Conservation (phyloP, 2,888 invertebrate genomes). For the Latheticus oryzae region DNA sequence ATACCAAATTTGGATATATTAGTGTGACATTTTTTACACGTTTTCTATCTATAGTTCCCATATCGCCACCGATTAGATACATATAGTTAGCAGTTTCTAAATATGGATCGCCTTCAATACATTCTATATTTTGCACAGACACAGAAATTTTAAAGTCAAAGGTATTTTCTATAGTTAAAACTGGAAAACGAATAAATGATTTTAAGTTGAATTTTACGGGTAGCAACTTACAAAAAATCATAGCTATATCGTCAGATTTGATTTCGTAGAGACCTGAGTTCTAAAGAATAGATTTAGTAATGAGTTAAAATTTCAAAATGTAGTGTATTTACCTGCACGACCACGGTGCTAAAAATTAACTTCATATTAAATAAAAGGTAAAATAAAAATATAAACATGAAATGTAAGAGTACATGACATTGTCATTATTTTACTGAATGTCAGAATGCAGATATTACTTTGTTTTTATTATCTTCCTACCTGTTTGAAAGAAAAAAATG, state of each 20-base stretch:
- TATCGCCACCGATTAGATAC: conserved; percentile 61
- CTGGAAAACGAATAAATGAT: conserved; percentile 14
- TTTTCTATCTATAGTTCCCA: conserved; percentile 56
- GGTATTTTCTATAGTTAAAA: conserved; percentile 33
- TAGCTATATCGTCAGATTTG: conserved; percentile 34
- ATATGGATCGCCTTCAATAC: conserved; percentile 17
- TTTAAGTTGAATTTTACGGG: not conserved
- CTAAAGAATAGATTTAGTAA: conserved; percentile 13
- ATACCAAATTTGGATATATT: conserved; percentile 63
- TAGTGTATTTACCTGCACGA: conserved; percentile 28
- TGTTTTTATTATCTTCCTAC: conserved; percentile 11
- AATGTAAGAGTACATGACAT: conserved; percentile 38
- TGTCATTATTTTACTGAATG: conserved; percentile 35
- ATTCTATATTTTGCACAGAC: conserved; percentile 16
- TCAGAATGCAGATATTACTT: conserved; percentile 3
- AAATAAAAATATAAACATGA: conserved; percentile 37
- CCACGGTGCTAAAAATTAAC: conserved; percentile 19
- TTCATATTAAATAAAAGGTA: conserved; percentile 31
- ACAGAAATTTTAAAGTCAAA: conserved; percentile 19
- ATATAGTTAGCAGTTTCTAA: conserved; percentile 46
- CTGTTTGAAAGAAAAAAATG: too few relatives aligned
- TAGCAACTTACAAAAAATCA: conserved; percentile 35
- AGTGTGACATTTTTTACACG: conserved; percentile 59
- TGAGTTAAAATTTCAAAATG: not conserved
- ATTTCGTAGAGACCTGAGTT: conserved; percentile 28